A percentile compares a stretch with the other conserved stretches of the same genome.
Evolutionary conservation across 2,113 vertebrate species (phyloP).

Genomic region (Rhabdornis inornatus): DNA sequence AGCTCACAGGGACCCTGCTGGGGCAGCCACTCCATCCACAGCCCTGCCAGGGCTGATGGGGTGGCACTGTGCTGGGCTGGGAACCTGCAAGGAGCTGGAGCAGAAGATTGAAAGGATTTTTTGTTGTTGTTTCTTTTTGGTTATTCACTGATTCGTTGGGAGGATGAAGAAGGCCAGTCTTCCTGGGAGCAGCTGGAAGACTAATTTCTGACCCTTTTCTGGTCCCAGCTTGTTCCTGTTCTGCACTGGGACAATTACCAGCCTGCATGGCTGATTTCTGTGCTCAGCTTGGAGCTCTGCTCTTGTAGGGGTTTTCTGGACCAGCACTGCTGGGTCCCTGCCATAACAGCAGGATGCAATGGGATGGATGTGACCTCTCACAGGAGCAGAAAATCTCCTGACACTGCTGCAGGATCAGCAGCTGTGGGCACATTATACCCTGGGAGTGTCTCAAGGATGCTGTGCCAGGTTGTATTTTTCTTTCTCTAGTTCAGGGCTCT

Average conservation of each 20-base stretch:
- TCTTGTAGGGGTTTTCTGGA: neutral
- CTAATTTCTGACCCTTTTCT: neutral
- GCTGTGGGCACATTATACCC: neutral
- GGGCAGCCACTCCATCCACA: neutral
- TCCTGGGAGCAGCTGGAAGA: neutral
- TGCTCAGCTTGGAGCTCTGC: neutral
- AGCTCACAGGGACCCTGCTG: neutral
- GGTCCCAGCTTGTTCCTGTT: neutral
- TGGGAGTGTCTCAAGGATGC: neutral
- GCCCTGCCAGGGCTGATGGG: neutral
- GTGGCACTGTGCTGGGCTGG: rapidly evolving
- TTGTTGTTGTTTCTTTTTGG: neutral
- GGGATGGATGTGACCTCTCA: neutral
- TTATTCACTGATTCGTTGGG: neutral
- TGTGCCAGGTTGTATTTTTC: neutral
- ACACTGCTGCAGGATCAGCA: neutral
- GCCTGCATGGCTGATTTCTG: neutral
- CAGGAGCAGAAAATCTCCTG: neutral
- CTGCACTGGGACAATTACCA: neutral
- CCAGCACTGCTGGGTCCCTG: neutral
- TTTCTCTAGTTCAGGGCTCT: neutral
- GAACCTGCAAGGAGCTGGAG: neutral
- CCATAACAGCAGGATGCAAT: rapidly evolving
- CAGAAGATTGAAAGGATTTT: neutral
- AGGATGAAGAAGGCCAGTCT: neutral